These are phyloP conservation scores for Onychomys arenicola DNA, from an alignment of 2,797 vertebrate genomes.

Conservation along the genomic window DNA sequence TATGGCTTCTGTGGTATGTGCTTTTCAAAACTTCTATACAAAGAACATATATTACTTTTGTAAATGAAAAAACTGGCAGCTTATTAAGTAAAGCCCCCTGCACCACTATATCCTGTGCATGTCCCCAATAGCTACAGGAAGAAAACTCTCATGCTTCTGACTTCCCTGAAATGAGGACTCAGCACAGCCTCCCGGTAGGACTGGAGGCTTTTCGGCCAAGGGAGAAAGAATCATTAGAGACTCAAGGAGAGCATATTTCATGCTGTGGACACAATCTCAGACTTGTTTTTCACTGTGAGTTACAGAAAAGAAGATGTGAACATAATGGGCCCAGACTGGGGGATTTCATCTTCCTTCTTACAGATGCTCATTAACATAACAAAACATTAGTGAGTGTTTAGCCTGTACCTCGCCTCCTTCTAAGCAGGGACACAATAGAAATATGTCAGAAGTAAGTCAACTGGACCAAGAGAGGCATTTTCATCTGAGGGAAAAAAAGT, in stretches of 20 bases:
- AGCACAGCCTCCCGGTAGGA: neutral
- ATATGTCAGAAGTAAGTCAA: conserved; percentile 73
- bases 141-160: conserved; percentile 37
- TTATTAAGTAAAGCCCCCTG: conserved; percentile 27
- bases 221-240: conserved; percentile 1
- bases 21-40: conserved; percentile 16
- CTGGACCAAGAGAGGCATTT: conserved; percentile 67
- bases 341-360: conserved; percentile 54
- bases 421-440: conserved; percentile 33
- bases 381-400: conserved; percentile 67
- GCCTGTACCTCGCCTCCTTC: neutral
- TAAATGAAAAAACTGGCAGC: conserved; percentile 37
- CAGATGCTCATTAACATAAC: conserved; percentile 75
- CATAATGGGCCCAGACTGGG: neutral
- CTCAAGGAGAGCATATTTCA: neutral
- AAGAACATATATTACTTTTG: conserved; percentile 52
- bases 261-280: neutral
- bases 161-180: neutral
- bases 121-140: neutral
- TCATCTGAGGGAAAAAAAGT: conserved; percentile 27
- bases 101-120: neutral
- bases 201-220: conserved; percentile 24
- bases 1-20: neutral
- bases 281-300: conserved; percentile 56
- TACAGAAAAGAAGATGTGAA: conserved; percentile 52